Evolutionary conservation across 1,140 invertebrate genomes (phyloP), one percentile per base, ranked within the genome.

Genomic region (Eumeta japonica): DNA sequence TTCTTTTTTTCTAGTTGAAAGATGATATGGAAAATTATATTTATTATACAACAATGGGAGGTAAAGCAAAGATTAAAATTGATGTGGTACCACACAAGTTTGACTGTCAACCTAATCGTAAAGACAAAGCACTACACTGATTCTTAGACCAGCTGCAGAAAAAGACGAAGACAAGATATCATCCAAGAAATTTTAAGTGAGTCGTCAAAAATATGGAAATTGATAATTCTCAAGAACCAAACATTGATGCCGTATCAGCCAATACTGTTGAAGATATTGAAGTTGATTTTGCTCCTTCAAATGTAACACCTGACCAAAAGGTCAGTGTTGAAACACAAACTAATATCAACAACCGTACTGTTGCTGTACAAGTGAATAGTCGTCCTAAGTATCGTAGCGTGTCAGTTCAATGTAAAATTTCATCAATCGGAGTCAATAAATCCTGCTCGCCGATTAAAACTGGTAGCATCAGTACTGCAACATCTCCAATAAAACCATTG

Each of bases 61-160:
- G 20, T 24, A 24, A 24, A 24, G 20, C 20, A 24, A 24, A 24
- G 20, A 24, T 24, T 24, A 24, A 24, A 24, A 24, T 24, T 24
- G 20, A 24, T 24, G 20, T 24, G 20, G 20, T 24, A 24, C 20
- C 20, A 24, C 20, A 24, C 20, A 24, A 24, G 20, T 24, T 24
- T 24, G 20, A 24, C n/a, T 24, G 20, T 24, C 20, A 24, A 24
- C 20, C 20, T 24, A 24, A 24, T 24, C 20, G 20, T 24, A 24
- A 24, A 24, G 20, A 24, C 20, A 24, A 24, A n/a, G 20, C 20
- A 24, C 20, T 24, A 24, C 20, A 24, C 5, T n/a, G 20, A n/a
- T 24, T 24, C 20, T 24, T n/a, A 24, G 20, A 24, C 20, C 20
- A 24, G 20, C 20, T 24, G 20, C 20, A 24, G n/a, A n/a, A 24